phyloP scores from a whole-genome alignment of 2,888 invertebrate species.

The Andrena hattorfiana region DNA sequence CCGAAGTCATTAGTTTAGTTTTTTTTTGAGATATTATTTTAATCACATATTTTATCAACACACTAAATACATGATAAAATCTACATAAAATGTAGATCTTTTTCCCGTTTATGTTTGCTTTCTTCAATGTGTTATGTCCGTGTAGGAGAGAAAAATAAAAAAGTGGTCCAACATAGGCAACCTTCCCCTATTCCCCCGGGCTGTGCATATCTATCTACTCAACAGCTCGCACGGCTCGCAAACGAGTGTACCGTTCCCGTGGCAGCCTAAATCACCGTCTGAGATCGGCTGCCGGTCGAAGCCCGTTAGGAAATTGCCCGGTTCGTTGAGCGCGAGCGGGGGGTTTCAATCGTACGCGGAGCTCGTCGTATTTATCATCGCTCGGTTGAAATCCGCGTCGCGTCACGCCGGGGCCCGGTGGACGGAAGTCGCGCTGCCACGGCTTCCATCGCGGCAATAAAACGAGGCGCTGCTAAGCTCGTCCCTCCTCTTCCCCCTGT shows the following conservation, averaged over 20 bases:
- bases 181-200: no score
- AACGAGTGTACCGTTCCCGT: neutral
- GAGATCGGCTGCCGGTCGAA: neutral
- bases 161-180: no score
- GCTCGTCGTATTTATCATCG: slow-evolving; percentile 17
- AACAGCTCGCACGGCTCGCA: no score
- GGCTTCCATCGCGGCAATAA: slow-evolving; percentile 35
- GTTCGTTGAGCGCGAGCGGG: neutral
- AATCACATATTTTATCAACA: no score
- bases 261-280: slow-evolving; percentile 3
- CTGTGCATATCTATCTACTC: no score
- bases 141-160: no score
- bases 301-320: neutral
- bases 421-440: slow-evolving; percentile 19
- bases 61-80: no score
- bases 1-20: no score
- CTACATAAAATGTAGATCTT: no score
- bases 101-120: no score
- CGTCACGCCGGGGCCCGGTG: neutral
- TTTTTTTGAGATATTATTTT: no score
- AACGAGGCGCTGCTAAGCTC: slow-evolving; percentile 49
- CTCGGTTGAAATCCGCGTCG: slow-evolving; percentile 6
- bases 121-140: no score
- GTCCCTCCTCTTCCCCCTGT: slow-evolving; percentile 21
- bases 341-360: neutral